Conservation (phyloP, 2,888 invertebrate species). For the Leucophora obtusa region DNA sequence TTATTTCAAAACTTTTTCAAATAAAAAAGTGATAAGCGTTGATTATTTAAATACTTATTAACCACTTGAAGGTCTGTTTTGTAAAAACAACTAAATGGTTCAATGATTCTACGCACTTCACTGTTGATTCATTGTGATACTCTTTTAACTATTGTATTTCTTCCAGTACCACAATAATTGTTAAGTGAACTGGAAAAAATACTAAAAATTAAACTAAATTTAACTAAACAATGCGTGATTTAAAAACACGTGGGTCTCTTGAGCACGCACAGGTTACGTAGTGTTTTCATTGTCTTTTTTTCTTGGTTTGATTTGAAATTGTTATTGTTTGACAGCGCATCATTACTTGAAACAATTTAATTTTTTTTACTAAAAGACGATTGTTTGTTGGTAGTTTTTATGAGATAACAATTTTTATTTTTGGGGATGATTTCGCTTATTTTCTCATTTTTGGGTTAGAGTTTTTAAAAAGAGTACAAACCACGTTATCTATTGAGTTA, state of each 20-base stretch:
- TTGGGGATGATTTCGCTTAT: neutral
- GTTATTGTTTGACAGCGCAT: constrained; percentile 9
- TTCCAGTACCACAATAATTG: neutral
- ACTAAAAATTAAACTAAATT: no score
- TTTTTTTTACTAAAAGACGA: neutral
- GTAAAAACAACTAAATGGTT: constrained; percentile 7
- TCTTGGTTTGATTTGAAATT: neutral
- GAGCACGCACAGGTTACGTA: neutral
- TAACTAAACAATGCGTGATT: no score
- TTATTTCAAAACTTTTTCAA: neutral
- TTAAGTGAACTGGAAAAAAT: neutral
- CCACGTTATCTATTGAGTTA: neutral
- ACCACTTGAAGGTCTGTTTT: constrained; percentile 15
- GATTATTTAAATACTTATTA: constrained; percentile 27
- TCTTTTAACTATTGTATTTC: neutral
- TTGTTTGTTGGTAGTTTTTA: neutral
- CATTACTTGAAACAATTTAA: neutral
- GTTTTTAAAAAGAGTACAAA: neutral
- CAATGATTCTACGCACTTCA: neutral
- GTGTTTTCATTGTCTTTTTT: neutral
- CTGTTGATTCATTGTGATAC: neutral
- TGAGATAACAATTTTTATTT: constrained; percentile 7
- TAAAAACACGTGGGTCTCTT: neutral
- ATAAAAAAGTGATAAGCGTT: constrained; percentile 21
- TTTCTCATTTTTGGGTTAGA: neutral